Evolutionary conservation across 1,140 invertebrate genomes (phyloP), one percentile per base, ranked within the genome.

Genomic region (Dermatophagoides farinae): DNA sequence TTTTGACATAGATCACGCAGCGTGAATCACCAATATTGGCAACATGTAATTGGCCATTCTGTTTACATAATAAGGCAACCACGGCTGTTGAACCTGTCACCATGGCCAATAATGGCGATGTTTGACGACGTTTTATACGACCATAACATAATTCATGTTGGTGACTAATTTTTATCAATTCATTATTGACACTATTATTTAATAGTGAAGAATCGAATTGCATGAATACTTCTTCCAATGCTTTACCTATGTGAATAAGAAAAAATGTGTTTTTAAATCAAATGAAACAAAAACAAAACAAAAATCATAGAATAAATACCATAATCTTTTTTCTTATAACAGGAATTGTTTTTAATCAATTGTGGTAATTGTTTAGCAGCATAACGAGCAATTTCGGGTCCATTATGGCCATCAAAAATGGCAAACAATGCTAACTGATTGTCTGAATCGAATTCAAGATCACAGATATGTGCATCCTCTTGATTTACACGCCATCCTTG

Each of bases 51-150:
- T 75, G 66, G 41, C 71, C 68, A 18, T 69, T 69, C 31, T 70
- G 68, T 25, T 70, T 68, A 53, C 67, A 66, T 5, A 97, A 68
- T 57, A 97, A 66, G 16, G 88, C 87, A 8, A 97, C 85, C 38
- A 96, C 90, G 46, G 92, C 93, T 38, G 93, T 97, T 65, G 88
- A 93, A 4, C 93, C 92, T 73, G 87, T 92, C 67, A 91, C 86
- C 16, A 60, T 16, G 4, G 53, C 53, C 16, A 55, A 14, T 23
- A 55, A 44, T 37, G 53, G 53, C 10, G 51, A 39, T 2, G 12
- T n/a, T 22, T 55, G 12, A 6, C 53, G 25, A 4, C 31, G 53
- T 39, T 23, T 14, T 11, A 12, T 14, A 39, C 14, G 10, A 16
- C 12, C 11, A 40, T 31, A 18, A 23, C 22, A 11, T 16, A 50